phyloP scores from a whole-genome alignment of 1,140 invertebrate genomes.

The Cylas formicarius region DNA sequence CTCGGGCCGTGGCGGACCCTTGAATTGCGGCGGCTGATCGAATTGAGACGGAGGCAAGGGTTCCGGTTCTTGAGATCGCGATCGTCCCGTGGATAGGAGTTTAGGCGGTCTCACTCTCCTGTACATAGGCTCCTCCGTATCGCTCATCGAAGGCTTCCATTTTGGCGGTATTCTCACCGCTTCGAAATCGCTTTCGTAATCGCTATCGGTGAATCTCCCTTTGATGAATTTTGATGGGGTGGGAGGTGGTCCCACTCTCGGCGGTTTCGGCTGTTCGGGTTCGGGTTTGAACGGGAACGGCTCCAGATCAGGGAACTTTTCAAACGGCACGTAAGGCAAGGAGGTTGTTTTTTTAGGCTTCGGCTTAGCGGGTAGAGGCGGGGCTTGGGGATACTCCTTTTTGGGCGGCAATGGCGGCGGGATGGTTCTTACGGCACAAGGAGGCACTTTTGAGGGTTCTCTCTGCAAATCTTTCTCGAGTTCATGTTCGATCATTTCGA shows the following conservation, averaged over 20 bases:
- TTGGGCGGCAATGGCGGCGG: slow-evolving; percentile 45
- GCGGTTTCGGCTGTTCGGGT: slow-evolving; percentile 37
- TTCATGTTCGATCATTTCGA: slow-evolving; percentile 52
- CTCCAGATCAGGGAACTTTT: slow-evolving; percentile 46
- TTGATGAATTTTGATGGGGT: slow-evolving; percentile 57
- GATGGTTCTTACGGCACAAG: slow-evolving; percentile 47
- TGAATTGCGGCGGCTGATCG: slow-evolving; percentile 46
- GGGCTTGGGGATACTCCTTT: slow-evolving; percentile 42
- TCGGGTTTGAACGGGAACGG: slow-evolving; percentile 49
- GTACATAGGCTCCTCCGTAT: slow-evolving; percentile 55
- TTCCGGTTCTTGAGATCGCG: slow-evolving; percentile 50
- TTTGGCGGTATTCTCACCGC: slow-evolving; percentile 46
- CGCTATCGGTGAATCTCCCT: slow-evolving; percentile 55
- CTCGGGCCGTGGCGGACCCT: slow-evolving; percentile 45
- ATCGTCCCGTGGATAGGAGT: slow-evolving; percentile 38
- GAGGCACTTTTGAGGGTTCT: slow-evolving; percentile 47
- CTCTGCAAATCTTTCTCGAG: slow-evolving; percentile 49
- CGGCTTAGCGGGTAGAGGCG: slow-evolving; percentile 42
- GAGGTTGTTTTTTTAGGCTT: slow-evolving; percentile 28
- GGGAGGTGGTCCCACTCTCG: slow-evolving; percentile 46
- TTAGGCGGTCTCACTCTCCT: slow-evolving; percentile 49
- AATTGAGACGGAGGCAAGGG: slow-evolving; percentile 54
- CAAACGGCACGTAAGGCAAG: slow-evolving; percentile 34
- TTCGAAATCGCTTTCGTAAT: slow-evolving; percentile 66
- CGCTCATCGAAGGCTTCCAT: slow-evolving; percentile 59